A percentile compares a stretch with the other conserved stretches of the same genome.
Evolutionary conservation across 1,140 invertebrate genomes (phyloP).

Genomic region (Drosophila obscura): DNA sequence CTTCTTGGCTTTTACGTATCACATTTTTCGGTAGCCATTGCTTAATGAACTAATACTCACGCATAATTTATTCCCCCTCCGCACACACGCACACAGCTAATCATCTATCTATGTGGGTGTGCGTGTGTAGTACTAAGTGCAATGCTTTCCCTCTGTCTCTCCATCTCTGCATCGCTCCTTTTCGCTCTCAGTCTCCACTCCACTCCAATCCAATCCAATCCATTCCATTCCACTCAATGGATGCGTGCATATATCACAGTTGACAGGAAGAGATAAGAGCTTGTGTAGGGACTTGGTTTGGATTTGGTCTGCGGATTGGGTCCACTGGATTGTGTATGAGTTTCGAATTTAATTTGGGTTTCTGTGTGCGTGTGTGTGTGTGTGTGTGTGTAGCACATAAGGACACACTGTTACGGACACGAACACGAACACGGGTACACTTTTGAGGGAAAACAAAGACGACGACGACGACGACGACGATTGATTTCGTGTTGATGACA

Average conservation of each 20-base stretch:
- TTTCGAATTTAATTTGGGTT: constrained; percentile 23
- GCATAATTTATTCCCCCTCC: constrained; percentile 42
- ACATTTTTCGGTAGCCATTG: constrained; percentile 19
- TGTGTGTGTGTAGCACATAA: no score
- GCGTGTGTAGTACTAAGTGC: constrained; percentile 35
- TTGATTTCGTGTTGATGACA: constrained; percentile 63
- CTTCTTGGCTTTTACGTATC: constrained; percentile 44
- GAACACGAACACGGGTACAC: constrained; percentile 26
- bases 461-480: constrained; percentile 43
- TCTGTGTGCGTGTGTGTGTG: no score
- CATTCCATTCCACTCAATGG: constrained; percentile 21
- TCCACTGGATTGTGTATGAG: constrained; percentile 22
- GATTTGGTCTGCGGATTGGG: constrained; percentile 8
- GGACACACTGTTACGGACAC: no score
- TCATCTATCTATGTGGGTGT: constrained; percentile 15
- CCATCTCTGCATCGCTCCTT: background rate
- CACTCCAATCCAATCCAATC: no score
- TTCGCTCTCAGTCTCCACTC: no score
- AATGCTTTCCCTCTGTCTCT: constrained; percentile 1
- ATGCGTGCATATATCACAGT: constrained; percentile 50
- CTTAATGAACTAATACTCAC: constrained; percentile 49
- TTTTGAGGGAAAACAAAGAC: constrained; percentile 55
- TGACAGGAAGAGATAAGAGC: constrained; percentile 27
- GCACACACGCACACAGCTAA: constrained; percentile 22
- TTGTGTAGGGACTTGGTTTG: no score